A percentile compares a stretch with the other conserved stretches of the same genome.
Conservation (phyloP, 2,113 vertebrate genomes). For the Oenanthe oenanthe region DNA sequence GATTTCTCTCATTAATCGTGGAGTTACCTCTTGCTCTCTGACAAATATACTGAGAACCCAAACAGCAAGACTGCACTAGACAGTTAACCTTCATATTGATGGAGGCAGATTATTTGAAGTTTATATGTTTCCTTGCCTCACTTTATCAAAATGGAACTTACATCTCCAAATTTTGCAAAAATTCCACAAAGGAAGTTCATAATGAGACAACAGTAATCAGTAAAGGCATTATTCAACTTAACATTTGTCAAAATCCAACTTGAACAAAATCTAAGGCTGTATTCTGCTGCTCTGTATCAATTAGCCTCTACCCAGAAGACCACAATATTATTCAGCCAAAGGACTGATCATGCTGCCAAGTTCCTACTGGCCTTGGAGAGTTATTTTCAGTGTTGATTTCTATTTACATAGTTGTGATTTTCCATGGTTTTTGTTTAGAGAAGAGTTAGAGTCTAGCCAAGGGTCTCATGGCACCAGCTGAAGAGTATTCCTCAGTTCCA, state of each 20-base stretch:
- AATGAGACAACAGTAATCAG: not conserved
- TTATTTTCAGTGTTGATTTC: not conserved
- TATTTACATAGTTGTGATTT: not conserved
- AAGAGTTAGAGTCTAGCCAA: not conserved
- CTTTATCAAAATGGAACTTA: not conserved
- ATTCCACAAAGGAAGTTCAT: not conserved
- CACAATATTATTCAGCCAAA: not conserved
- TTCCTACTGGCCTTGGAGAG: not conserved
- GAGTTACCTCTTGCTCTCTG: not conserved
- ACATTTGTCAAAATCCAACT: not conserved
- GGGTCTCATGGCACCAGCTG: accelerated
- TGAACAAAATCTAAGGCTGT: not conserved
- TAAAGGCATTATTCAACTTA: not conserved
- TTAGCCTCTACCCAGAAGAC: not conserved
- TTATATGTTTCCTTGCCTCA: not conserved
- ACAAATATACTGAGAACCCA: not conserved
- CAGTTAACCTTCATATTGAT: not conserved
- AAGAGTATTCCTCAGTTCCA: not conserved
- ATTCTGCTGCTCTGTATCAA: not conserved
- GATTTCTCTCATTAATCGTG: not conserved
- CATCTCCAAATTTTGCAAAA: not conserved
- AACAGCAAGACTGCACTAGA: not conserved
- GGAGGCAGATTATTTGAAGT: not conserved
- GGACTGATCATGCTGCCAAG: not conserved
- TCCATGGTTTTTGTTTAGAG: not conserved